A percentile compares a stretch with the other conserved stretches of the same genome.
These are phyloP conservation scores for Rhea pennata DNA, from an alignment of 2,113 vertebrate genomes.

Conservation along the genomic window DNA sequence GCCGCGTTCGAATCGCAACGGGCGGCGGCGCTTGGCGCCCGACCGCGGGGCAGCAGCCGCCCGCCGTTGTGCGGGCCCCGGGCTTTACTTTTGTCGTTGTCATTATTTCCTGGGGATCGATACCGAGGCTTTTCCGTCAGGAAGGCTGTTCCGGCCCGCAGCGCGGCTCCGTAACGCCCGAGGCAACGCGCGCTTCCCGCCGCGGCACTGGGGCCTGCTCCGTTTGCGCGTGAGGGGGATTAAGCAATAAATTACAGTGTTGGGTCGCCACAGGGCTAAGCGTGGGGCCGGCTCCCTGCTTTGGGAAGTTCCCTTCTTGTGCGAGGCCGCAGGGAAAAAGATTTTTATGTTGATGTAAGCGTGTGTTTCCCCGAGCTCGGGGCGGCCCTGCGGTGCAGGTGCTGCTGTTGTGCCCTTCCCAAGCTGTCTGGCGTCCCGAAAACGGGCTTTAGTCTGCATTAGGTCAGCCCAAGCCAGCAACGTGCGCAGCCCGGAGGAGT, in stretches of 20 bases:
- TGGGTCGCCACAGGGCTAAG: not conserved
- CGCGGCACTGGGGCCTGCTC: not conserved
- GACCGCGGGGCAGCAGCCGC: too few species aligned
- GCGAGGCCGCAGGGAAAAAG: accelerated
- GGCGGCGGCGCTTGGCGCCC: not conserved
- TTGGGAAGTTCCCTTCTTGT: not conserved
- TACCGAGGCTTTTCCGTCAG: too few species aligned
- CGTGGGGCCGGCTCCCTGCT: not conserved
- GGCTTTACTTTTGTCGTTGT: too few species aligned
- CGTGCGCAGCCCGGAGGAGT: accelerated
- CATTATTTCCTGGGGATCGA: too few species aligned
- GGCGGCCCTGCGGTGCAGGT: not conserved
- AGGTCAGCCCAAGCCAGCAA: accelerated
- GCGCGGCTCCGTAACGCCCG: not conserved
- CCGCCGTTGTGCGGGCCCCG: too few species aligned
- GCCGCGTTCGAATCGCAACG: not conserved
- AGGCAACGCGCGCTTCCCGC: not conserved
- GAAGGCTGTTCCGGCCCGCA: not conserved
- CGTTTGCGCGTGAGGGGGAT: not conserved
- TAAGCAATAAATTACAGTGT: accelerated
- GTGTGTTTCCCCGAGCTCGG: accelerated
- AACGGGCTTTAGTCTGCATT: accelerated
- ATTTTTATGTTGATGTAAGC: accelerated
- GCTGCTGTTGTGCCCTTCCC: accelerated
- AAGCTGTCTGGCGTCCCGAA: accelerated